Conservation (phyloP, 2,888 invertebrate species). For the Netelia inedita region DNA sequence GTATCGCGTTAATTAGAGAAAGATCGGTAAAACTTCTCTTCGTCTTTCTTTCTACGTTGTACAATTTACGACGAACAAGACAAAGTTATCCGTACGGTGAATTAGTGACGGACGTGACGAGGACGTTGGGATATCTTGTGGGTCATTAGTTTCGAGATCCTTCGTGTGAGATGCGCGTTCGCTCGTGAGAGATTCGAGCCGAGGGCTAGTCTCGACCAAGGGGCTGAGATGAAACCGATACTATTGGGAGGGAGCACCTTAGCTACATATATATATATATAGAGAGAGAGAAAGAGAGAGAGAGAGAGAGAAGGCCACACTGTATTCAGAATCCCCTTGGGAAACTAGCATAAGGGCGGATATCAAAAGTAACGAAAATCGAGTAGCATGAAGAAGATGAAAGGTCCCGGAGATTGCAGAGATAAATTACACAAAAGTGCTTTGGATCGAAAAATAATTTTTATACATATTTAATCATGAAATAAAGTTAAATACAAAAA, state of each 20-base stretch:
- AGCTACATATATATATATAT: not conserved
- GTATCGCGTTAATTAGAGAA: not conserved
- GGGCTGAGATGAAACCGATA: not conserved
- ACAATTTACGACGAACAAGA: not conserved
- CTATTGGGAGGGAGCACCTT: not conserved
- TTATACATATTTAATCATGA: not conserved
- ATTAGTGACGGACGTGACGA: constrained; percentile 33
- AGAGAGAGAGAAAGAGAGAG: too few species aligned
- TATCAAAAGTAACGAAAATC: not conserved
- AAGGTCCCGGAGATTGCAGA: not conserved
- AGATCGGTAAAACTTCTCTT: not conserved
- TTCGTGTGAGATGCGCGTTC: constrained; percentile 6
- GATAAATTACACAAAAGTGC: not conserved
- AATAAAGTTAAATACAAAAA: not conserved
- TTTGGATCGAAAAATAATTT: not conserved
- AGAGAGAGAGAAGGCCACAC: not conserved
- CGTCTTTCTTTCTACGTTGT: not conserved
- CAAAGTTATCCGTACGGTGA: constrained; percentile 29
- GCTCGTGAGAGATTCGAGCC: constrained; percentile 36
- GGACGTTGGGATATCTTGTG: not conserved
- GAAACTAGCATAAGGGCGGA: constrained; percentile 4
- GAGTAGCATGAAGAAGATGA: not conserved
- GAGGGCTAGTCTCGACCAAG: not conserved
- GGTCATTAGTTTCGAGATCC: constrained; percentile 34
- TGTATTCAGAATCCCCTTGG: constrained; percentile 15